Percentiles rank a stretch among this genome's conserved stretches.
These are phyloP conservation scores for Blennius ocellaris DNA, from an alignment of 2,113 vertebrate species.

Conservation along the genomic window DNA sequence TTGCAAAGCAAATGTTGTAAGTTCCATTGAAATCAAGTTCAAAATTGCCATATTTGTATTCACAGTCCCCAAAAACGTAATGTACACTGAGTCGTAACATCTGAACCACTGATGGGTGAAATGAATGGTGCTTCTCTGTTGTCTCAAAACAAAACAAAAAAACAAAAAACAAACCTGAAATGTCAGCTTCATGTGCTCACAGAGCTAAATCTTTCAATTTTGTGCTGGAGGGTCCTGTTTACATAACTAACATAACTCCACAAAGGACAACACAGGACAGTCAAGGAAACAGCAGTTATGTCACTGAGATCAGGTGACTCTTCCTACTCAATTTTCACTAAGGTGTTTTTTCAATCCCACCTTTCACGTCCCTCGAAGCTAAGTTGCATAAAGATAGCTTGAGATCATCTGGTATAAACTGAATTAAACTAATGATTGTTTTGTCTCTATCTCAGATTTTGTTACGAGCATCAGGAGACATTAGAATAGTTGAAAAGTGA, in stretches of 20 bases:
- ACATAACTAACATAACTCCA: slow-evolving; percentile 11
- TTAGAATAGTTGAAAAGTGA: no score
- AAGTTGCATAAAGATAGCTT: no score
- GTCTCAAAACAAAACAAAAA: not conserved
- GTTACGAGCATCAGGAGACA: no score
- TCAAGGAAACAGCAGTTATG: slow-evolving; percentile 5
- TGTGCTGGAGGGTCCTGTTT: not conserved
- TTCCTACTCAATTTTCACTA: slow-evolving; percentile 1
- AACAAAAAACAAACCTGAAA: not conserved
- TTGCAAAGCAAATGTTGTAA: not conserved
- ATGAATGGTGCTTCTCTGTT: no score
- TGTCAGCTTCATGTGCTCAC: not conserved
- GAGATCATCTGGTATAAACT: no score
- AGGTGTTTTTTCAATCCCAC: not conserved
- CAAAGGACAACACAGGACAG: not conserved
- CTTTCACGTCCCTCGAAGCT: no score
- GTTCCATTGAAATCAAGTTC: not conserved
- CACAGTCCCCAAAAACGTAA: not conserved
- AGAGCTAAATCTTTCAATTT: not conserved
- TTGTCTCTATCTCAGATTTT: no score
- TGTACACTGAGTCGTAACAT: not conserved
- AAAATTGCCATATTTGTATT: not conserved
- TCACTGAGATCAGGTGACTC: not conserved
- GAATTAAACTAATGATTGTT: no score
- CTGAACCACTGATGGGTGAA: no score